A percentile compares a stretch with the other conserved stretches of the same genome.
Conservation (phyloP, 2,797 vertebrate species). For the Enteromius radiatus region DNA sequence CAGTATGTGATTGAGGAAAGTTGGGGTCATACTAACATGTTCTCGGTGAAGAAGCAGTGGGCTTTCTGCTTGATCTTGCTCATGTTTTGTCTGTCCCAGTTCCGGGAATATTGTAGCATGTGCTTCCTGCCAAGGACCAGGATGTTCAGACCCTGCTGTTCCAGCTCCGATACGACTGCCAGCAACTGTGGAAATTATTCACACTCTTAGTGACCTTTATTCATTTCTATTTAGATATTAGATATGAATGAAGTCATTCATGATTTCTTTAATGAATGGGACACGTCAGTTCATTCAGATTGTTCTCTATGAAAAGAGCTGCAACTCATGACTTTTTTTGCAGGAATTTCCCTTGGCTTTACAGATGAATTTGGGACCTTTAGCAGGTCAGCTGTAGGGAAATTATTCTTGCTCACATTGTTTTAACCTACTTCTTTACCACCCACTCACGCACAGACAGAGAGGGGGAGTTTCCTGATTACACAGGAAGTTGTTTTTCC, state of each 20-base stretch:
- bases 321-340: slow-evolving; percentile 18
- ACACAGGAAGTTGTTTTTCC: slow-evolving; percentile 54
- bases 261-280: slow-evolving; percentile 41
- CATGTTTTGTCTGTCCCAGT: slow-evolving; percentile 83
- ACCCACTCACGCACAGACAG: slow-evolving; percentile 25
- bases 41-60: slow-evolving; percentile 93
- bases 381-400: slow-evolving; percentile 42
- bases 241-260: slow-evolving; percentile 27
- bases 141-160: slow-evolving; percentile 75
- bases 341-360: slow-evolving; percentile 51
- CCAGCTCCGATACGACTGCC: slow-evolving; percentile 81
- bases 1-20: neutral
- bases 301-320: slow-evolving; percentile 1
- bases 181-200: slow-evolving; percentile 78
- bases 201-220: slow-evolving; percentile 9
- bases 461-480: slow-evolving; percentile 57
- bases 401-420: slow-evolving; percentile 43
- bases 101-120: slow-evolving; percentile 79
- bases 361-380: slow-evolving; percentile 26
- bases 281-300: slow-evolving; percentile 16
- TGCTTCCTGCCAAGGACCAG: slow-evolving; percentile 93
- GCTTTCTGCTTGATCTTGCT: slow-evolving; percentile 82
- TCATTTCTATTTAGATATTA: neutral
- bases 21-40: slow-evolving; percentile 82
- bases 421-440: slow-evolving; percentile 47